Conservation (phyloP, 2,797 vertebrate genomes). For the Lemur catta region DNA sequence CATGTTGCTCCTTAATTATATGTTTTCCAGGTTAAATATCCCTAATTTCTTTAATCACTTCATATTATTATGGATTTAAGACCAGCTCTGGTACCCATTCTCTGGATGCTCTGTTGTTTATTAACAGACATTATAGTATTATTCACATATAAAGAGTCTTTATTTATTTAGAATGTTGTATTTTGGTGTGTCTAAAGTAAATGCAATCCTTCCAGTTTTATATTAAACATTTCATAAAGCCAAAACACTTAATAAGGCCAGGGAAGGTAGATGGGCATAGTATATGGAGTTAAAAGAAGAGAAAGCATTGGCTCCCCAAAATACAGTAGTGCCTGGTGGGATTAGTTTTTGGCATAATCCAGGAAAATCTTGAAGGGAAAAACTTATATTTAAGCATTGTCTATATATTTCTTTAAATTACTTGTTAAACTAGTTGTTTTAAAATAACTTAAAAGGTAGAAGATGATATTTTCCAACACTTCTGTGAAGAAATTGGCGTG, state of each 20-base stretch:
- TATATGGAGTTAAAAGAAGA: neutral
- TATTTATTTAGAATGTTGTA: neutral
- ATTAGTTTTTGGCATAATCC: neutral
- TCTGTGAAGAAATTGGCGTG: constrained; percentile 93
- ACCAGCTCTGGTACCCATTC: neutral
- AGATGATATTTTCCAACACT: constrained; percentile 91
- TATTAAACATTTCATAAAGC: neutral
- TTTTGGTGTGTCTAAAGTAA: constrained; percentile 9
- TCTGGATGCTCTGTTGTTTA: neutral
- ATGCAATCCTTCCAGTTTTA: neutral
- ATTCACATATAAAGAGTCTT: neutral
- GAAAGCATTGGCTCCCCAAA: neutral
- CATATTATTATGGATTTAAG: neutral
- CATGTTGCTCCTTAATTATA: neutral
- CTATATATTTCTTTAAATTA: neutral
- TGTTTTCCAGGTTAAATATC: neutral
- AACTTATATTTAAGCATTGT: constrained; percentile 1
- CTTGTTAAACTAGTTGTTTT: constrained; percentile 30
- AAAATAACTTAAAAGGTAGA: constrained; percentile 87
- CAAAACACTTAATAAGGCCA: neutral
- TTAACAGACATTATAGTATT: neutral
- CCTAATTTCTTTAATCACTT: neutral
- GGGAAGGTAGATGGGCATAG: neutral
- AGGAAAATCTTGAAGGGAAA: neutral
- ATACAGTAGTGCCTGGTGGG: neutral